Evolutionary conservation across 1,140 invertebrate species (phyloP).

Genomic region (Agraylea sexmaculata): DNA sequence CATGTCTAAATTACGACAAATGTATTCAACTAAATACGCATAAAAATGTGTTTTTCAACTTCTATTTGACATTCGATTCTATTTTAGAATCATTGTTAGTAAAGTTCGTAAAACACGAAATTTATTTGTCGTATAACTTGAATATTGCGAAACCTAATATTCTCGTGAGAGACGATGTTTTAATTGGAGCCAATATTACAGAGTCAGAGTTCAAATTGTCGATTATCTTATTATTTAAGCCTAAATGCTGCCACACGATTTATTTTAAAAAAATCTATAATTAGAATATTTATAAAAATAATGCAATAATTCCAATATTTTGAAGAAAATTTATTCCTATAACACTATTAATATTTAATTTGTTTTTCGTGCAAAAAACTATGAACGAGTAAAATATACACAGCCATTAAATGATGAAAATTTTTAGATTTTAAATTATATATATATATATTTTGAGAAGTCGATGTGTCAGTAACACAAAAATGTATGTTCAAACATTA

Average conservation of each 20-base stretch:
- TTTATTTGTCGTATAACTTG: too few species aligned
- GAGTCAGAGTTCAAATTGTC: not conserved
- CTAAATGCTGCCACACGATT: not conserved
- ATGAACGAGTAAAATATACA: constrained; percentile 22
- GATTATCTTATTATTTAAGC: not conserved
- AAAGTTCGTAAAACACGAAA: too few species aligned
- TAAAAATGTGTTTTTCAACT: too few species aligned
- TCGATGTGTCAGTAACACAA: not conserved
- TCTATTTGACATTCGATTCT: too few species aligned
- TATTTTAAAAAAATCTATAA: not conserved
- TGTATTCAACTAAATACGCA: too few species aligned
- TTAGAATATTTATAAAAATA: not conserved
- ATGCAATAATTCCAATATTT: not conserved
- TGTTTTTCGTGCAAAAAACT: constrained; percentile 22
- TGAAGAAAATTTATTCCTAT: constrained; percentile 2
- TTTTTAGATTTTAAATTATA: too few species aligned
- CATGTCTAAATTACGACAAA: too few species aligned
- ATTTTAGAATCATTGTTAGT: too few species aligned
- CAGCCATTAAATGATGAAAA: constrained; percentile 3
- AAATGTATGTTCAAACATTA: not conserved
- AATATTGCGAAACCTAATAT: too few species aligned
- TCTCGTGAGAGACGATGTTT: not conserved
- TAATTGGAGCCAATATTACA: not conserved
- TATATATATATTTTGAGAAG: constrained; percentile 2
- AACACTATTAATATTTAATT: not conserved